Evolutionary conservation across 2,888 invertebrate genomes (phyloP).

Genomic region (Pecten maximus): DNA sequence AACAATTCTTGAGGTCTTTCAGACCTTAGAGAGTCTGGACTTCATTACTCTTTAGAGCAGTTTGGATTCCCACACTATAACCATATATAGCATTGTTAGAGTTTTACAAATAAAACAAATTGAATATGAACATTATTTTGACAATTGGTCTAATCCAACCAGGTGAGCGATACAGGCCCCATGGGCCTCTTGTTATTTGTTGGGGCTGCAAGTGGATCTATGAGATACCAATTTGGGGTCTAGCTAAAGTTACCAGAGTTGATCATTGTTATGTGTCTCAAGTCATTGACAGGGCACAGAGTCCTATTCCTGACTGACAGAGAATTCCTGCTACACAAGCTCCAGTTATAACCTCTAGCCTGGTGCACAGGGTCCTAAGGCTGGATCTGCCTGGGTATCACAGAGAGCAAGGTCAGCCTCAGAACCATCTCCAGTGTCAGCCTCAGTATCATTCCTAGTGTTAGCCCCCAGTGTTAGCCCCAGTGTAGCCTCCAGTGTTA

Average conservation of each 20-base stretch:
- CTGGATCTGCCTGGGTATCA: neutral
- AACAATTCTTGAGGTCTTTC: too few species aligned
- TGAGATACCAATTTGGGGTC: neutral
- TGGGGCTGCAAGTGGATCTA: neutral
- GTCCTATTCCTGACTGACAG: neutral
- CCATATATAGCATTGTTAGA: too few species aligned
- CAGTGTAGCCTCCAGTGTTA: neutral
- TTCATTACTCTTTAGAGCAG: too few species aligned
- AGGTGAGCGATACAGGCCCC: too few species aligned
- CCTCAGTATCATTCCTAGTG: neutral
- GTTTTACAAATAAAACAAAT: too few species aligned
- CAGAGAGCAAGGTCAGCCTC: neutral
- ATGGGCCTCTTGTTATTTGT: too few species aligned
- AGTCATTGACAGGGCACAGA: neutral
- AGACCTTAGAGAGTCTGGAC: too few species aligned
- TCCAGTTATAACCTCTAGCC: neutral
- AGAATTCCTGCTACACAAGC: neutral
- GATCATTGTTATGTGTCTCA: neutral
- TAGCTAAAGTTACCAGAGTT: neutral
- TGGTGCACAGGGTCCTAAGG: neutral
- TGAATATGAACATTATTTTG: too few species aligned
- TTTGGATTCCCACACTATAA: too few species aligned
- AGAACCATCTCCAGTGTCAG: neutral
- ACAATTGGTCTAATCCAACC: too few species aligned
- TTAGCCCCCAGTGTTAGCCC: neutral